phyloP scores from a whole-genome alignment of 1,140 invertebrate species.

The Mylabris phalerata region DNA sequence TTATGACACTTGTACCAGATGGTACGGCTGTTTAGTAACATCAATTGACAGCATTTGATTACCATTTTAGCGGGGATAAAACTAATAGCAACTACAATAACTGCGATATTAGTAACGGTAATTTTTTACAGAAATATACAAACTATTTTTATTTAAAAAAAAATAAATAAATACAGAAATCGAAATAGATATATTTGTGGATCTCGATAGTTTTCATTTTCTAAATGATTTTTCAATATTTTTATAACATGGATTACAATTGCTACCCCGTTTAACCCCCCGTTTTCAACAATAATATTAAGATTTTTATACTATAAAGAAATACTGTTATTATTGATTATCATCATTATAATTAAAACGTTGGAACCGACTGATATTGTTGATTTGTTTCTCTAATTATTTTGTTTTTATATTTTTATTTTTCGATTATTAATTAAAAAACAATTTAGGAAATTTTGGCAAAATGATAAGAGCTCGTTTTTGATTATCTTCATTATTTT shows the following conservation, averaged over 20 bases:
- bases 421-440: no score
- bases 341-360: constrained; percentile 2
- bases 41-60: constrained; percentile 2
- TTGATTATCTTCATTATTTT: constrained; percentile 9
- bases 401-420: no score
- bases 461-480: neutral
- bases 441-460: no score
- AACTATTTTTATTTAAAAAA: constrained; percentile 6
- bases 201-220: constrained; percentile 11
- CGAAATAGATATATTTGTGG: no score
- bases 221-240: constrained; percentile 24
- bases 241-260: constrained; percentile 20
- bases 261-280: no score
- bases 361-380: constrained; percentile 30
- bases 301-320: no score
- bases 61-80: no score
- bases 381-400: neutral
- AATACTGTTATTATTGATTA: no score
- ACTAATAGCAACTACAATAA: neutral
- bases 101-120: constrained; percentile 39
- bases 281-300: no score
- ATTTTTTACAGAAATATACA: constrained; percentile 34
- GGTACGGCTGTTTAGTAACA: no score
- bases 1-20: no score
- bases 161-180: no score